Conservation (phyloP, 2,797 vertebrate genomes). For the Sebastiscus albofasciatus region DNA sequence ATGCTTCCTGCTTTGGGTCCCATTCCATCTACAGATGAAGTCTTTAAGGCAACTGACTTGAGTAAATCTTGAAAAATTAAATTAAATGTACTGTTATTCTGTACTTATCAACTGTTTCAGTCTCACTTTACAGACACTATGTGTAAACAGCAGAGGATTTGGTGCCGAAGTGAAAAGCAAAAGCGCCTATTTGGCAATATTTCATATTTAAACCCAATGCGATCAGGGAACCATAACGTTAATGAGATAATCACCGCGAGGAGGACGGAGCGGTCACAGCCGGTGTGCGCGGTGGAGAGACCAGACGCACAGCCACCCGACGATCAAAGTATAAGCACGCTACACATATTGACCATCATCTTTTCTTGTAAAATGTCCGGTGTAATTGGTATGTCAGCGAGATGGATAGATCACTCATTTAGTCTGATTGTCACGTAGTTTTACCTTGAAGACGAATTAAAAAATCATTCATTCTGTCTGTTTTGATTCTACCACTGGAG, state of each 20-base stretch:
- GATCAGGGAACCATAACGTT: no score
- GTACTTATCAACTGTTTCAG: background rate
- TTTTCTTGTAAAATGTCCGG: background rate
- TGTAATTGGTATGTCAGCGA: background rate
- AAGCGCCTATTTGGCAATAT: no score
- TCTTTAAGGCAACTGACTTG: background rate
- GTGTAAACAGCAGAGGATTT: no score
- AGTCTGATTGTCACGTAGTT: background rate
- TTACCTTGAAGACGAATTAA: background rate
- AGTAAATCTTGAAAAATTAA: background rate
- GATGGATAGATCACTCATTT: background rate
- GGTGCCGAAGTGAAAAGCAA: no score
- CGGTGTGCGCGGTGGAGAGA: no score
- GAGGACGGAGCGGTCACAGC: no score
- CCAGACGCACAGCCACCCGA: no score
- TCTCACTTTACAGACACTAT: background rate
- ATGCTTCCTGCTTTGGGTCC: background rate
- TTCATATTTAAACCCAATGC: no score
- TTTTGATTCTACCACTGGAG: background rate
- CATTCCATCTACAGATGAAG: background rate
- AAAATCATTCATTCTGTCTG: background rate
- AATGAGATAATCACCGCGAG: no score
- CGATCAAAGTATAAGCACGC: no score
- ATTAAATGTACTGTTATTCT: no score
- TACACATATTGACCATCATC: rapidly evolving